Percentiles rank a stretch among this genome's conserved stretches.
These are phyloP conservation scores for Marasmarcha lunaedactyla DNA, from an alignment of 2,888 invertebrate genomes.

Conservation along the genomic window DNA sequence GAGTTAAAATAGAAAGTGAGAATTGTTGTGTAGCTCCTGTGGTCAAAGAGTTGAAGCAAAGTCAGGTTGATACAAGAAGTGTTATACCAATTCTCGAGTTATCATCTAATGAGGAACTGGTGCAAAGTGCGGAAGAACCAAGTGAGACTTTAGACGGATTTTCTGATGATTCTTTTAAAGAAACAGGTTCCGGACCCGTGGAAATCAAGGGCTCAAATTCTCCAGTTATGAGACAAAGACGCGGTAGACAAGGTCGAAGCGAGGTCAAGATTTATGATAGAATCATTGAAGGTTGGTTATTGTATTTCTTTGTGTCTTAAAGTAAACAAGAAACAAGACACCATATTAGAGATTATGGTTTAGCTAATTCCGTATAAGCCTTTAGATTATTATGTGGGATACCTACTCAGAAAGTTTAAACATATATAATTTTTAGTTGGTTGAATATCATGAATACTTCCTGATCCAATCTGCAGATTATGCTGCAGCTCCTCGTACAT, in stretches of 20 bases:
- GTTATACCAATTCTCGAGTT: constrained; percentile 27
- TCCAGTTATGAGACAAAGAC: constrained; percentile 40
- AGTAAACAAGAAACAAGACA: no score
- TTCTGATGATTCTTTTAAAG: constrained; percentile 24
- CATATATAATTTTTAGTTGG: no score
- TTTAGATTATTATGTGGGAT: no score
- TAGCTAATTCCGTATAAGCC: no score
- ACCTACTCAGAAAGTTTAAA: no score
- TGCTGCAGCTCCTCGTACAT: no score
- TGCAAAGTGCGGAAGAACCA: constrained; percentile 12
- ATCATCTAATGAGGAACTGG: constrained; percentile 18
- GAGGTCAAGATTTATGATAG: constrained; percentile 65
- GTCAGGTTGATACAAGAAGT: constrained; percentile 20
- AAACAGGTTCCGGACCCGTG: constrained; percentile 24
- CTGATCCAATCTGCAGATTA: no score
- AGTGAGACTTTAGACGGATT: constrained; percentile 16
- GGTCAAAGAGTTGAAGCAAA: constrained; percentile 5
- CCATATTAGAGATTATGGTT: no score
- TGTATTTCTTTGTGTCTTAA: no score
- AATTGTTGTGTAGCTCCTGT: neutral
- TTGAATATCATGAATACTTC: no score
- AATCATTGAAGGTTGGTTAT: constrained; percentile 49
- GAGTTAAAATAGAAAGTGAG: constrained; percentile 1
- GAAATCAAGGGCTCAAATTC: constrained; percentile 46
- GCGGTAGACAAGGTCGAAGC: constrained; percentile 52